Evolutionary conservation across 2,888 invertebrate species (phyloP).

Genomic region (Lapara coniferarum): DNA sequence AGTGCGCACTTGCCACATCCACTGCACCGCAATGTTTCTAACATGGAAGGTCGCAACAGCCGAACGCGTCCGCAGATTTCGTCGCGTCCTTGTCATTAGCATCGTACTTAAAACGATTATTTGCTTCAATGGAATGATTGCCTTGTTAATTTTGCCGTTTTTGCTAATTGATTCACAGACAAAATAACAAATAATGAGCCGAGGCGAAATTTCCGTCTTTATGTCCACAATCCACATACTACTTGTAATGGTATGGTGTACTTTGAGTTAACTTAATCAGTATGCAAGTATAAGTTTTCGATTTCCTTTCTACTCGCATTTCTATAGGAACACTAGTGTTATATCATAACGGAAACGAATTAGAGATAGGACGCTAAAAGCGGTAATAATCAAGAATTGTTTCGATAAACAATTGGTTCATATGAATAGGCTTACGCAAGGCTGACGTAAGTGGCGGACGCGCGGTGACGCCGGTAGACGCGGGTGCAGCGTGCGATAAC

Average conservation of each 20-base stretch:
- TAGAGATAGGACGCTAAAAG: constrained; percentile 27
- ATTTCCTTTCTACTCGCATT: neutral
- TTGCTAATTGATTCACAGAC: constrained; percentile 8
- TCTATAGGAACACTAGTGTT: neutral
- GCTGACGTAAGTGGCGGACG: constrained; percentile 55
- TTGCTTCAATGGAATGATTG: constrained; percentile 43
- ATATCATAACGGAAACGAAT: constrained; percentile 25
- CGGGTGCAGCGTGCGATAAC: constrained; percentile 54
- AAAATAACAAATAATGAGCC: constrained; percentile 8
- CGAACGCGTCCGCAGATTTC: constrained; percentile 50
- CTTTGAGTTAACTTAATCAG: neutral
- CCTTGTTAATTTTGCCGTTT: constrained; percentile 30
- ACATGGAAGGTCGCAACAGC: constrained; percentile 40
- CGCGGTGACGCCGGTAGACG: constrained; percentile 54
- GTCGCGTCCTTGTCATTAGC: constrained; percentile 57
- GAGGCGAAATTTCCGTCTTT: neutral
- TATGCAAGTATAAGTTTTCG: neutral
- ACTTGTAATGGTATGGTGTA: neutral
- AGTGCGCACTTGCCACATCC: constrained; percentile 27
- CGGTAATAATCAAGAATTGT: constrained; percentile 31
- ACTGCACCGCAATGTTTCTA: constrained; percentile 30
- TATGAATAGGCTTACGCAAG: constrained; percentile 52
- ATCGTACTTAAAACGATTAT: constrained; percentile 52
- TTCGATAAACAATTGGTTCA: constrained; percentile 49
- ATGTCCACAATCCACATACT: too few species aligned